Conservation (phyloP, 2,113 vertebrate species). For the Amia ocellicauda region DNA sequence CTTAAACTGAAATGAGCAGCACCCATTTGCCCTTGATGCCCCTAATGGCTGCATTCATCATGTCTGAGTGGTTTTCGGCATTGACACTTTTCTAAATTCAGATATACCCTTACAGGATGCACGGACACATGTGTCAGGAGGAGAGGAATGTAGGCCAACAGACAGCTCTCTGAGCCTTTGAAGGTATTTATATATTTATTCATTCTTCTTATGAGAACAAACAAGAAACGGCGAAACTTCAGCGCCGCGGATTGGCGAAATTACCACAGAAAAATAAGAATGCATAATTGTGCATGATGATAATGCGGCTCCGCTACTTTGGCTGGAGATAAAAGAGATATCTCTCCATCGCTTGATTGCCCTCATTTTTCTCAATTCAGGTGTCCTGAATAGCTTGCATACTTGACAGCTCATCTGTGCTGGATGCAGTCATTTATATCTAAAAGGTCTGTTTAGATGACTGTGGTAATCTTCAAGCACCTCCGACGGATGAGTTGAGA, state of each 20-base stretch:
- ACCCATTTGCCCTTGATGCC: slow-evolving; percentile 2
- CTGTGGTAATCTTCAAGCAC: slow-evolving; percentile 44
- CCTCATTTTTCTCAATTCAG: slow-evolving; percentile 66
- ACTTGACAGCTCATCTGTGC: slow-evolving; percentile 24
- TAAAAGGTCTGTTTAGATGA: slow-evolving; percentile 43
- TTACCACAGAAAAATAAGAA: too few relatives aligned
- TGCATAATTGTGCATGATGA: too few relatives aligned
- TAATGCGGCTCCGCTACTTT: slow-evolving; percentile 17
- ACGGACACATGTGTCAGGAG: too few relatives aligned
- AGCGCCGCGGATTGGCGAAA: too few relatives aligned
- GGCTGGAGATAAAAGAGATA: slow-evolving; percentile 60
- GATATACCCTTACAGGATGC: too few relatives aligned
- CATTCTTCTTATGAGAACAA: too few relatives aligned
- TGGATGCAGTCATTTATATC: slow-evolving; percentile 47
- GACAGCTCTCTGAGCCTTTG: too few relatives aligned
- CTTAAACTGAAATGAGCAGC: not conserved
- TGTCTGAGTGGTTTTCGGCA: slow-evolving; percentile 1
- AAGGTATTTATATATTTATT: too few relatives aligned
- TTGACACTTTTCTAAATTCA: slow-evolving; percentile 15
- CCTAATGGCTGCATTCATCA: slow-evolving; percentile 21
- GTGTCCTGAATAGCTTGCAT: slow-evolving; percentile 45
- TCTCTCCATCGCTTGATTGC: slow-evolving; percentile 39
- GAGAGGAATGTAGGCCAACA: too few relatives aligned
- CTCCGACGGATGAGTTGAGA: slow-evolving; percentile 62
- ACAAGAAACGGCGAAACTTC: too few relatives aligned